These are phyloP conservation scores for Stichopus horrens DNA, from an alignment of 53 echinoderm and acorn worm genomes.

Conservation along the genomic window DNA sequence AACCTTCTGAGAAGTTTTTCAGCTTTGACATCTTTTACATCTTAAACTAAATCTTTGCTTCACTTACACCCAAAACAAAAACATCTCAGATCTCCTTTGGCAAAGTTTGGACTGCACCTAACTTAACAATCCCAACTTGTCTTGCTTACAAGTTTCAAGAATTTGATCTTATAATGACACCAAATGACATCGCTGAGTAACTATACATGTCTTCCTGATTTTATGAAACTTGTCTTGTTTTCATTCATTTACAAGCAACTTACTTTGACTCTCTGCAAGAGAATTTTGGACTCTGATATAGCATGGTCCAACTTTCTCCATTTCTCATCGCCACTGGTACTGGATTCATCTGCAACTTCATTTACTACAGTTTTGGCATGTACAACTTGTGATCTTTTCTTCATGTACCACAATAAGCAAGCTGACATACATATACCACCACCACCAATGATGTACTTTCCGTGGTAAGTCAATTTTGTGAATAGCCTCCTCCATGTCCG, in stretches of 20 bases:
- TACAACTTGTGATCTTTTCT: neutral
- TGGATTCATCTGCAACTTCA: neutral
- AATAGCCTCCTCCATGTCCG: neutral
- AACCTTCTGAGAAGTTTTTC: no score
- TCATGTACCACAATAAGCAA: slow-evolving; percentile 12
- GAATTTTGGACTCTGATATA: slow-evolving; percentile 55
- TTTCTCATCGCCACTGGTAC: neutral
- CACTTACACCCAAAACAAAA: no score
- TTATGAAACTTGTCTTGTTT: no score
- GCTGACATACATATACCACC: neutral
- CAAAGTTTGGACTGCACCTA: no score
- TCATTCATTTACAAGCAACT: neutral
- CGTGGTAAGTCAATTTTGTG: neutral
- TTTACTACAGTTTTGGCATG: neutral
- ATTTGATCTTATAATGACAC: no score
- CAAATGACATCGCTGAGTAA: no score
- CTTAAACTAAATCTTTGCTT: no score
- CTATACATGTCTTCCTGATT: no score
- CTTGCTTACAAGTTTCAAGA: no score
- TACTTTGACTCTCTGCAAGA: slow-evolving; percentile 71
- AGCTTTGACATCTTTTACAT: no score
- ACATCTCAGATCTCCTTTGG: no score
- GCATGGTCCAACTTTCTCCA: slow-evolving; percentile 43
- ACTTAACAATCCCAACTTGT: no score
- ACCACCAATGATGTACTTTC: slow-evolving; percentile 21